phyloP scores from a whole-genome alignment of 2,888 invertebrate genomes.

The Ceratothoa steindachneri region DNA sequence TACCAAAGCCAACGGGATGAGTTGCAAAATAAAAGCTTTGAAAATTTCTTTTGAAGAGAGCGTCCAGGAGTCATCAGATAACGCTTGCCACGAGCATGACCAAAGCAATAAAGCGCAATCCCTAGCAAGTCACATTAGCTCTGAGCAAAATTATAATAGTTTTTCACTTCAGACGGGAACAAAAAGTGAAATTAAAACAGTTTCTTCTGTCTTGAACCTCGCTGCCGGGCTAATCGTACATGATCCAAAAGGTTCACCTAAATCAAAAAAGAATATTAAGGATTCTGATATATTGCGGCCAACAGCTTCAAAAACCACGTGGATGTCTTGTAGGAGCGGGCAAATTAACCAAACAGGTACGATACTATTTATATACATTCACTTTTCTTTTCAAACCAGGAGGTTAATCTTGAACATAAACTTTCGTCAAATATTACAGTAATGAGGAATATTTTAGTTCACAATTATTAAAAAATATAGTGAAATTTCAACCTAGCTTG shows the following conservation, averaged over 20 bases:
- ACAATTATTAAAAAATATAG: too few species aligned
- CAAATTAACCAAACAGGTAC: slow-evolving; percentile 25
- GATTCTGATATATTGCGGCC: neutral
- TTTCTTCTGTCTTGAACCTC: neutral
- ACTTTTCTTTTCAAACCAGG: too few species aligned
- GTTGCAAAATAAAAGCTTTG: neutral
- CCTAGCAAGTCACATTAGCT: neutral
- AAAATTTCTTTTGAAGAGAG: slow-evolving; percentile 5
- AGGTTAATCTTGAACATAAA: too few species aligned
- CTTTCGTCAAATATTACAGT: too few species aligned
- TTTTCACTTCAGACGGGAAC: neutral
- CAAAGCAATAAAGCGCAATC: too few species aligned
- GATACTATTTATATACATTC: too few species aligned
- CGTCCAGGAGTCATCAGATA: slow-evolving; percentile 24
- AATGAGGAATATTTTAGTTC: too few species aligned
- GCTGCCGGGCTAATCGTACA: neutral
- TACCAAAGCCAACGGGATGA: neutral
- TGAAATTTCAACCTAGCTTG: too few species aligned
- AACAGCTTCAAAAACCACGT: neutral
- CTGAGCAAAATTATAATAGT: neutral
- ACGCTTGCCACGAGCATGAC: neutral
- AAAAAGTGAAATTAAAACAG: neutral
- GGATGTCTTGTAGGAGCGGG: slow-evolving; percentile 36
- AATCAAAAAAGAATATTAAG: neutral
- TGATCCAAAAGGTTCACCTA: neutral